phyloP scores from a whole-genome alignment of 1,140 invertebrate genomes.

The Vanessa tameamea region DNA sequence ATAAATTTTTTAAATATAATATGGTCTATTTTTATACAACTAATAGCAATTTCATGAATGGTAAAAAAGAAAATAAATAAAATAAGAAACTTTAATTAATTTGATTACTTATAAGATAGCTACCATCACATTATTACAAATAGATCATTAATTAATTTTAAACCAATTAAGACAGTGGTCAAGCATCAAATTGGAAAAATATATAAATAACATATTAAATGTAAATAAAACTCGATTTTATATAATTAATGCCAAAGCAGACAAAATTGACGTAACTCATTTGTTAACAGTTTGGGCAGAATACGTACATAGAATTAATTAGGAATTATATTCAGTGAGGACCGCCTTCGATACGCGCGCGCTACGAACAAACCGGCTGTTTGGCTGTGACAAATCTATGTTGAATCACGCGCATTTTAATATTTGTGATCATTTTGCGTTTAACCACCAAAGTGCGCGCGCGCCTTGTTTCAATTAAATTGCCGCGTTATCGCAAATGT shows the following conservation, averaged over 20 bases:
- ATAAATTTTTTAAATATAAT: not conserved
- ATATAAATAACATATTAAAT: not conserved
- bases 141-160: too few species aligned
- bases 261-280: constrained; percentile 44
- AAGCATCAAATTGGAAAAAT: too few species aligned
- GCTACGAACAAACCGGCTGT: constrained; percentile 10
- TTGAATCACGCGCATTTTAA: constrained; percentile 55
- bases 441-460: constrained; percentile 65
- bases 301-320: constrained; percentile 70
- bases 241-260: not conserved
- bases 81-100: too few species aligned
- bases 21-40: too few species aligned
- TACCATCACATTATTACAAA: too few species aligned
- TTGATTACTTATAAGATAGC: too few species aligned
- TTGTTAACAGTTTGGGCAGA: constrained; percentile 53
- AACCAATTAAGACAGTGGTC: too few species aligned
- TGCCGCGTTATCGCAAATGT: constrained; percentile 62
- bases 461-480: constrained; percentile 60
- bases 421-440: constrained; percentile 58
- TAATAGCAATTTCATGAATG: too few species aligned
- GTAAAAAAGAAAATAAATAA: too few species aligned
- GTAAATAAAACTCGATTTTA: not conserved
- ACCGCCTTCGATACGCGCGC: constrained; percentile 10
- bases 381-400: constrained; percentile 43
- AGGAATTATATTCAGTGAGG: constrained; percentile 42